phyloP scores from a whole-genome alignment of 2,113 vertebrate genomes.

The Chaetorhynchus papuensis region DNA sequence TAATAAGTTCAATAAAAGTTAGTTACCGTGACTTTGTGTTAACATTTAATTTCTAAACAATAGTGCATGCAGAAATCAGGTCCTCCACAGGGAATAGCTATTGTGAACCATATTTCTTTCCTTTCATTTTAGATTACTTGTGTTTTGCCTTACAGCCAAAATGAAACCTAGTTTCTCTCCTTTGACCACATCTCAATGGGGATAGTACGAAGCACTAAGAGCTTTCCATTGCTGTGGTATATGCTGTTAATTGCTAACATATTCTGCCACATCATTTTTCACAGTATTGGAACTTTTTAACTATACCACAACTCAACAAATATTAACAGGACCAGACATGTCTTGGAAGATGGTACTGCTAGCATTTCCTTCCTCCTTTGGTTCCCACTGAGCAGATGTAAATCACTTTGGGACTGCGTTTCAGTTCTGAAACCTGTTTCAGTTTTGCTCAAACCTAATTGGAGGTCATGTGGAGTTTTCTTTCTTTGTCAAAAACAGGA shows the following conservation, averaged over 20 bases:
- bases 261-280: conserved; percentile 52
- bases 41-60: background rate
- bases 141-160: conserved; percentile 60
- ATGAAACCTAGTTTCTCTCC: conserved; percentile 58
- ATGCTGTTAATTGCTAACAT: conserved; percentile 62
- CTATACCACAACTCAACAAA: conserved; percentile 42
- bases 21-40: background rate
- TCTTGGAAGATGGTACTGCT: conserved; percentile 41
- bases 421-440: conserved; percentile 49
- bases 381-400: conserved; percentile 42
- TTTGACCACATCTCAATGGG: conserved; percentile 49
- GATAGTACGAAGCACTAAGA: conserved; percentile 29
- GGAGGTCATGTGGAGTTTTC: conserved; percentile 17
- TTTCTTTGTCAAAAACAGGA: background rate
- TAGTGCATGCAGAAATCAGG: background rate
- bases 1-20: background rate
- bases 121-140: conserved; percentile 43
- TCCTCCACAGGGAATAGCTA: background rate
- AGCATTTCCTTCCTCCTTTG: conserved; percentile 31
- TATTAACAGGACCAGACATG: conserved; percentile 41
- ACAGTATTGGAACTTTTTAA: conserved; percentile 32
- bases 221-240: conserved; percentile 49
- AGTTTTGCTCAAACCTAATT: conserved; percentile 38
- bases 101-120: background rate
- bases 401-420: conserved; percentile 22